Evolutionary conservation across 2,888 invertebrate species (phyloP).

Genomic region (Hecatera dysodea): DNA sequence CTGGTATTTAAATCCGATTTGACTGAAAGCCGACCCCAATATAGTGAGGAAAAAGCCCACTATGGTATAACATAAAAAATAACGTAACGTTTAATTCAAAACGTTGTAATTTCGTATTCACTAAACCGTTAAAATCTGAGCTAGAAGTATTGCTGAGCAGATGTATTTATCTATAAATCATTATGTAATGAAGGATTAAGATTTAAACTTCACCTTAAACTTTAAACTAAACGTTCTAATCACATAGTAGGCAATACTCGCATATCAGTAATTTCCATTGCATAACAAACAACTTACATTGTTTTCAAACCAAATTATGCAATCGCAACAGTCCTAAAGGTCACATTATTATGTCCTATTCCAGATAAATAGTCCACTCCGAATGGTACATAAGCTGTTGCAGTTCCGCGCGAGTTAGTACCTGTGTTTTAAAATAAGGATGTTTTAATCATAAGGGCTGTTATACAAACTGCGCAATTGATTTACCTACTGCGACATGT

Average conservation of each 20-base stretch:
- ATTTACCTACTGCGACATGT: conserved; percentile 34
- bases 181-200: neutral
- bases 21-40: no score
- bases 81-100: no score
- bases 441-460: conserved; percentile 44
- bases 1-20: no score
- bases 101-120: no score
- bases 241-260: conserved; percentile 9
- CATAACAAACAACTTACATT: conserved; percentile 18
- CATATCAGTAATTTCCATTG: conserved; percentile 16
- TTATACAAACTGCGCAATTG: conserved; percentile 42
- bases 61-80: no score
- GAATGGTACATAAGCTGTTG: conserved; percentile 28
- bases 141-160: no score
- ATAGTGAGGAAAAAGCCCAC: no score
- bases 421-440: conserved; percentile 30
- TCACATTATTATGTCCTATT: conserved; percentile 22
- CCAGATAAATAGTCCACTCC: conserved; percentile 15
- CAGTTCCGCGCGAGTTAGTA: conserved; percentile 10
- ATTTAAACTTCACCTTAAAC: neutral
- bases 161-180: no score
- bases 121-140: no score
- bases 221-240: neutral
- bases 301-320: conserved; percentile 37
- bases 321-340: conserved; percentile 42